Percentiles rank a stretch among this genome's conserved stretches.
Evolutionary conservation across 1,140 invertebrate species (phyloP).

Genomic region (Drosophila aff.): DNA sequence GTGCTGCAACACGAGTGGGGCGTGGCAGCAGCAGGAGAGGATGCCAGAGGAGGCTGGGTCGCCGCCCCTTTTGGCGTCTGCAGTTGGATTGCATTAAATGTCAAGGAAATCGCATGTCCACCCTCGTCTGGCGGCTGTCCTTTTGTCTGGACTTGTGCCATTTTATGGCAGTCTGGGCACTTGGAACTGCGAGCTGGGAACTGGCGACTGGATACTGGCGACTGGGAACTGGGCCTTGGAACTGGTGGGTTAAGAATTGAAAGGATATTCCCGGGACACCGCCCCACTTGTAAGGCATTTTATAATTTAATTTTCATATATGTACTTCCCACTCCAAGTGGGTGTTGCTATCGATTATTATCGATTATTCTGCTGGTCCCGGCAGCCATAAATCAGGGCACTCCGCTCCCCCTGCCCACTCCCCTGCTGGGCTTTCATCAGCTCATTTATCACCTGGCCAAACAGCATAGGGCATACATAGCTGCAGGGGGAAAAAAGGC

Average conservation of each 20-base stretch:
- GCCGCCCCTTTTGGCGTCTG: constrained; percentile 67
- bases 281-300: constrained; percentile 79
- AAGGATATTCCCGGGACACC: constrained; percentile 37
- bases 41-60: constrained; percentile 15
- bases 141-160: constrained; percentile 37
- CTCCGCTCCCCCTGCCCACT: constrained; percentile 3
- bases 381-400: constrained; percentile 66
- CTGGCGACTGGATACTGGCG: constrained; percentile 1
- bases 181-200: background rate
- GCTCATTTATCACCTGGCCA: constrained; percentile 76
- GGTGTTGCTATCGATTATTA: constrained; percentile 81
- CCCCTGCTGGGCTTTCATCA: constrained; percentile 61
- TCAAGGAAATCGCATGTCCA: constrained; percentile 81
- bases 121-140: constrained; percentile 64
- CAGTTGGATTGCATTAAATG: constrained; percentile 79
- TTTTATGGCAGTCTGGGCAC: constrained; percentile 55
- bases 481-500: background rate
- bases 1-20: constrained; percentile 63
- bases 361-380: constrained; percentile 71
- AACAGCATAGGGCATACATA: constrained; percentile 32
- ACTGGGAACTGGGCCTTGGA: constrained; percentile 4
- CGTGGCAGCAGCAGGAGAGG: constrained; percentile 44
- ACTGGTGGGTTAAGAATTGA: constrained; percentile 24
- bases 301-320: constrained; percentile 82
- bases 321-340: constrained; percentile 53